Evolutionary conservation across 2,888 invertebrate genomes (phyloP).

Genomic region (Keiferia lycopersicella): DNA sequence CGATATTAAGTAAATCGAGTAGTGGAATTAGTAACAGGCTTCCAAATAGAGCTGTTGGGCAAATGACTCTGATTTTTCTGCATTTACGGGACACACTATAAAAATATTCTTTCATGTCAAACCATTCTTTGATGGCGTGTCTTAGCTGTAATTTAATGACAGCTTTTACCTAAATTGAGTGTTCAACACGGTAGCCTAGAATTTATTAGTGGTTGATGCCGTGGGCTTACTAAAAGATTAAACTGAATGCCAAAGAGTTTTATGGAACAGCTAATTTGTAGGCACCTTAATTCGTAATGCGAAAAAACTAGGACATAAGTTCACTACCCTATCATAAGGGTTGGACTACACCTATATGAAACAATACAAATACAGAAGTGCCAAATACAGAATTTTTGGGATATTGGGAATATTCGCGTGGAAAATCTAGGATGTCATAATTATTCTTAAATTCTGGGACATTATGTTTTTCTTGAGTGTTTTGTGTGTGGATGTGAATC

Average conservation of each 20-base stretch:
- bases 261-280: conserved; percentile 4
- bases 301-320: neutral
- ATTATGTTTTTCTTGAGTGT: no score
- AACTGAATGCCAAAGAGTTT: neutral
- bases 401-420: no score
- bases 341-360: neutral
- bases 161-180: neutral
- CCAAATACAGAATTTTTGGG: no score
- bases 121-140: neutral
- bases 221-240: conserved; percentile 7
- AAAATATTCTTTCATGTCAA: neutral
- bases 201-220: neutral
- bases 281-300: neutral
- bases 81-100: no score
- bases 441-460: no score
- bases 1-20: no score
- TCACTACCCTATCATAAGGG: neutral
- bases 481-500: no score
- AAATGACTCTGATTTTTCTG: no score
- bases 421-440: no score
- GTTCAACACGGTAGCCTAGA: conserved; percentile 6
- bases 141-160: neutral
- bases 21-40: no score
- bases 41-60: no score
- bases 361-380: no score